Base-by-base conservation (phyloP, 2,797 vertebrate genomes). In the Pseudotriccus pelzelni region DNA sequence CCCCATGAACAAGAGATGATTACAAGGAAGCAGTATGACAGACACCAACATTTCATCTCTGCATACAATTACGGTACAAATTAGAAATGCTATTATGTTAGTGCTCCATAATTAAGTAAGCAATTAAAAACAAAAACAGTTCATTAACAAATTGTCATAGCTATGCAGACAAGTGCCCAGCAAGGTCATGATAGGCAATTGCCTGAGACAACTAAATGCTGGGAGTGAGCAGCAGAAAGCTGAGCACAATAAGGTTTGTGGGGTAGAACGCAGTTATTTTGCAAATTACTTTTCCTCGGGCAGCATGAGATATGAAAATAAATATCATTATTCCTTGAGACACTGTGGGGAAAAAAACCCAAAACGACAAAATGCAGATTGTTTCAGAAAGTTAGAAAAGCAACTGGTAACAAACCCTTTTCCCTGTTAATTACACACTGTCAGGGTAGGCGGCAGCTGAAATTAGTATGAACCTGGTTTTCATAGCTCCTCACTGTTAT, bases 121-220 rank as follows among this genome's bases (percentile, higher is more conserved):
- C 97, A 98, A 98, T 98, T 98, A 98, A 98, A 98, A 98, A 98
- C 98, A 98, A 98, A 98, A 98, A 96, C 98, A 98, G 97, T 97
- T 98, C 97, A 98, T 98, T 98, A 98, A 96, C 97, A 97, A 98
- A 97, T 98, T 98, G 97, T 98, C 97, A 97, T 96, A 96, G 97
- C 96, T 94, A 92, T 95, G 97, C 97, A 72, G 96, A 98, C 96
- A 96, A 98, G 96, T 97, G 96, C 96, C 97, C 96, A 90, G 55
- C 87, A 97, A 98, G 98, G 98, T 98, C 98, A 98, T 49, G 81
- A 97, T 93, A 73, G 60, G 96, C 96, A 97, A 92, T 89, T 97
- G 95, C 89, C 70, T n/a, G 55, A 96, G 91, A 96, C 77, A 95
- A 94, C 83, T 84, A 91, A 97, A 97, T 89, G 86, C 96, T 95